Conservation (phyloP, 2,888 invertebrate species). For the Rapana venosa region DNA sequence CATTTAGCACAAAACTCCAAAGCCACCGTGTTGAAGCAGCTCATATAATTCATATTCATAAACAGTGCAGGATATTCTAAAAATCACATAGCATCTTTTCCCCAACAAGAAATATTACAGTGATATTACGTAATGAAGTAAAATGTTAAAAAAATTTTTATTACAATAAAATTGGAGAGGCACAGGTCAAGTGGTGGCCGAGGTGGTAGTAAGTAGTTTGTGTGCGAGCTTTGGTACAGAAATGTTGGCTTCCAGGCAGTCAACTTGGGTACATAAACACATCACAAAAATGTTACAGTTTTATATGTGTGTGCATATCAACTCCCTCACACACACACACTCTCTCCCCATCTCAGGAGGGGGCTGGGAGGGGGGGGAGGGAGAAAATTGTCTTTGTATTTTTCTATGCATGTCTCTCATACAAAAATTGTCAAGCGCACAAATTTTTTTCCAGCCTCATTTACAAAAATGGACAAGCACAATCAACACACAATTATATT, state of each 20-base stretch:
- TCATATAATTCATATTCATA: too few species aligned
- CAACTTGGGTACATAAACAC: neutral
- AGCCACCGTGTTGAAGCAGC: neutral
- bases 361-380: too few species aligned
- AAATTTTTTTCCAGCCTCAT: too few species aligned
- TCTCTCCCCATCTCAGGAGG: neutral
- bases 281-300: neutral
- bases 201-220: neutral
- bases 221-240: constrained; percentile 6
- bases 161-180: neutral
- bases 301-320: neutral
- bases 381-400: neutral
- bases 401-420: neutral
- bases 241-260: neutral
- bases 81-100: neutral
- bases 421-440: neutral
- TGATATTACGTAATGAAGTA: neutral
- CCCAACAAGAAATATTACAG: too few species aligned
- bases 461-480: too few species aligned
- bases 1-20: neutral
- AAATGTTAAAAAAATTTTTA: neutral
- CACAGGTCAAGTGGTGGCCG: neutral
- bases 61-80: neutral
- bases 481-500: too few species aligned
- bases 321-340: neutral